A percentile compares a stretch with the other conserved stretches of the same genome.
Evolutionary conservation across 2,797 vertebrate genomes (phyloP).

Genomic region (Falco peregrinus): DNA sequence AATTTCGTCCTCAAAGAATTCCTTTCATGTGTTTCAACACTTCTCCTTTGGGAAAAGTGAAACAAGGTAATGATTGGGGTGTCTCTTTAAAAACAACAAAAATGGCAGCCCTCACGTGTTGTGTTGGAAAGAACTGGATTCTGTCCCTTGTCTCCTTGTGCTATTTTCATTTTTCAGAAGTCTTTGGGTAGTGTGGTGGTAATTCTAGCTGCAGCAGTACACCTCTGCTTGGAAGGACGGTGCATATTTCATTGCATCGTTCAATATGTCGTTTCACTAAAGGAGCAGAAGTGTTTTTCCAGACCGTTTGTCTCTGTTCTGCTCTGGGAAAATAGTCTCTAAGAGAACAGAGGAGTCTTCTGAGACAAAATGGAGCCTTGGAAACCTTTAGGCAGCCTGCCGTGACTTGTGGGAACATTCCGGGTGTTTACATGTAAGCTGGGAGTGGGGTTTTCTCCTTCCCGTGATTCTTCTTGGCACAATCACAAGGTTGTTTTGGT

Average conservation of each 20-base stretch:
- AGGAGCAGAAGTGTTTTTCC: neutral
- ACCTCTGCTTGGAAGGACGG: neutral
- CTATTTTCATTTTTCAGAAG: neutral
- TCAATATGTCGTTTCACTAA: neutral
- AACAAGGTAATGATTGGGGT: fast-evolving
- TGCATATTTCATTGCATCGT: neutral
- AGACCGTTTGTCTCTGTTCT: neutral
- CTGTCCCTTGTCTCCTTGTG: neutral
- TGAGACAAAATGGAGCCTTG: neutral
- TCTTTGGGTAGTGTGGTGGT: neutral
- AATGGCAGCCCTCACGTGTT: neutral
- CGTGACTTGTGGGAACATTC: neutral
- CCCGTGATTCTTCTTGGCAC: neutral
- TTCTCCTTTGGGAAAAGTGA: neutral
- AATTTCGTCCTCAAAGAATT: neutral
- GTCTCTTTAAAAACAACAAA: neutral
- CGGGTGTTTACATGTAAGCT: neutral
- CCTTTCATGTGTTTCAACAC: fast-evolving
- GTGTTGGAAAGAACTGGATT: neutral
- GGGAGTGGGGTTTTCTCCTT: neutral
- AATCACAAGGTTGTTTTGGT: neutral
- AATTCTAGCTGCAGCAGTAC: neutral
- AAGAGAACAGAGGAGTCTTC: neutral
- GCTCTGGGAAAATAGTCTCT: neutral
- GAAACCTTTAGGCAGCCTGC: neutral